Percentiles rank a stretch among this genome's conserved stretches.
Evolutionary conservation across 2,888 invertebrate genomes (phyloP).

Genomic region (Lordiphosa andalusiaca): DNA sequence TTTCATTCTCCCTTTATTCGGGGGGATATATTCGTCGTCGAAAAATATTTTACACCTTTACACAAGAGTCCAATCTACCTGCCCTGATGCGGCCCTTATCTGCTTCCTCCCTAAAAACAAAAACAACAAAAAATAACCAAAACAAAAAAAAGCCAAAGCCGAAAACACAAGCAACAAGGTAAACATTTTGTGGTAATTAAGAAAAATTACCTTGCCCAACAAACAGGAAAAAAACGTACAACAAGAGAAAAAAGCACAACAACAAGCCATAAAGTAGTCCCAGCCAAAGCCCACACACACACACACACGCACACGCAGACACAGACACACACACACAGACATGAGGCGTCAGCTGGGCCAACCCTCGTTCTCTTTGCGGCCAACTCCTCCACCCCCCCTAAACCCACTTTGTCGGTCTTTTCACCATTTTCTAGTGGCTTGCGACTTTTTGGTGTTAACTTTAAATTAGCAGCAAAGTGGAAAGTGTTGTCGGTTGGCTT

Average conservation of each 20-base stretch:
- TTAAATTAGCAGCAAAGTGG: constrained; percentile 75
- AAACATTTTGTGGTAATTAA: constrained; percentile 74
- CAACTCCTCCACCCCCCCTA: neutral
- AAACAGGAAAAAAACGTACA: constrained; percentile 17
- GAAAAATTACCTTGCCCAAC: constrained; percentile 68
- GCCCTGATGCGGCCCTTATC: constrained; percentile 56
- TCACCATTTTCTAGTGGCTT: constrained; percentile 52
- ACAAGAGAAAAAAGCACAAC: constrained; percentile 27
- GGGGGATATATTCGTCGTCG: constrained; percentile 22
- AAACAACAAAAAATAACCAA: constrained; percentile 11
- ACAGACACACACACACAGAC: constrained; percentile 38
- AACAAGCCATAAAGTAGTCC: constrained; percentile 57
- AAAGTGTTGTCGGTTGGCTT: constrained; percentile 75
- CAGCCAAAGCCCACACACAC: constrained; percentile 26
- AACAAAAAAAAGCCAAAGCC: constrained; percentile 28
- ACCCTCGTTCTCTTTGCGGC: constrained; percentile 23
- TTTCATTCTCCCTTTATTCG: constrained; percentile 15
- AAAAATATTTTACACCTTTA: constrained; percentile 73
- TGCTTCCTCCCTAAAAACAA: constrained; percentile 25
- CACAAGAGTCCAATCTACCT: constrained; percentile 51
- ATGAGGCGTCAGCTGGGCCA: constrained; percentile 30
- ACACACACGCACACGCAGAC: constrained; percentile 18
- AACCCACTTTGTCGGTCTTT: constrained; percentile 10
- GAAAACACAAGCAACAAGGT: constrained; percentile 66
- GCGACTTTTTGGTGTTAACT: constrained; percentile 66